These are phyloP conservation scores for Thera obeliscata DNA, from an alignment of 2,888 invertebrate genomes.

Conservation along the genomic window DNA sequence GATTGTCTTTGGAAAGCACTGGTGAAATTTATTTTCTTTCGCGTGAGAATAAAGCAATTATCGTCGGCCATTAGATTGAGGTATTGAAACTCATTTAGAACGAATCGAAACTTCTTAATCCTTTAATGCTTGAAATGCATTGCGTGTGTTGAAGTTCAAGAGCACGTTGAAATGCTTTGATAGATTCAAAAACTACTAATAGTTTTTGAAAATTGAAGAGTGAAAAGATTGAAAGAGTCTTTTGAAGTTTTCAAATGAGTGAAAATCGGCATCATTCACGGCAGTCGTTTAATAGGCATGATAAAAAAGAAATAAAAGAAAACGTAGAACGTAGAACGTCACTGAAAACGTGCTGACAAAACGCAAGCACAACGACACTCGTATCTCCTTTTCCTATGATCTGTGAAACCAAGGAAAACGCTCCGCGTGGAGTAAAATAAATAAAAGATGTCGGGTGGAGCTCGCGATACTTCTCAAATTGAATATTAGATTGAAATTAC, in stretches of 20 bases:
- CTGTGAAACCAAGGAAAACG: slow-evolving; percentile 65
- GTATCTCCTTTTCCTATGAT: slow-evolving; percentile 54
- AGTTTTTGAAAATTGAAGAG: no score
- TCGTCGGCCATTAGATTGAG: slow-evolving; percentile 61
- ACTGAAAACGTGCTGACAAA: slow-evolving; percentile 32
- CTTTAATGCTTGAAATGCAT: neutral
- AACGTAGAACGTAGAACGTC: neutral
- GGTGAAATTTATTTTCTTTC: slow-evolving; percentile 72
- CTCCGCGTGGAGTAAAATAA: slow-evolving; percentile 68
- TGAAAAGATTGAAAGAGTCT: neutral
- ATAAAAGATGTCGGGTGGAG: slow-evolving; percentile 74
- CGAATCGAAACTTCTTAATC: slow-evolving; percentile 43
- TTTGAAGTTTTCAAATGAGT: no score
- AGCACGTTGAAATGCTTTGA: neutral
- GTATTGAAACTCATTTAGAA: slow-evolving; percentile 51
- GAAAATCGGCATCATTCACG: no score
- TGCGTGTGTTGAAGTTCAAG: neutral
- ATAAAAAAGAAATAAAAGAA: slow-evolving; percentile 1
- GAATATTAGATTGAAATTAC: slow-evolving; percentile 84
- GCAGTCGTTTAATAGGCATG: neutral
- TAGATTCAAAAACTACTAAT: no score
- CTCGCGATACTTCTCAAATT: slow-evolving; percentile 79
- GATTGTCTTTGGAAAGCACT: slow-evolving; percentile 71
- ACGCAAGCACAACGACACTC: slow-evolving; percentile 39
- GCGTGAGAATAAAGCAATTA: slow-evolving; percentile 76